phyloP scores from a whole-genome alignment of 2,888 invertebrate genomes.

The Pherbina coryleti region DNA sequence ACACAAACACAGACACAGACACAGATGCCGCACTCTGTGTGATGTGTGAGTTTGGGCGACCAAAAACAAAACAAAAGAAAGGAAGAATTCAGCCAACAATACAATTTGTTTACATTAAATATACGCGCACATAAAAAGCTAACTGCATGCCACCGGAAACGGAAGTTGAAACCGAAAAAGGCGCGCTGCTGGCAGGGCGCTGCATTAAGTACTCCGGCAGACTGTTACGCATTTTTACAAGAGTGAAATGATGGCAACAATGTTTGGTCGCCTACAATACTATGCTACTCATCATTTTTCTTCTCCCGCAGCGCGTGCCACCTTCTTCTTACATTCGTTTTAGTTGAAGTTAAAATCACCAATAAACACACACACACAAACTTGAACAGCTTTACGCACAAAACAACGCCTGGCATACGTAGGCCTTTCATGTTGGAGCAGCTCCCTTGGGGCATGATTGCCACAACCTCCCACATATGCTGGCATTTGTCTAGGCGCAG shows the following conservation, averaged over 20 bases:
- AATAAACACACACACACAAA: too few relatives aligned
- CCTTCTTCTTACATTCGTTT: not conserved
- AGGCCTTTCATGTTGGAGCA: too few relatives aligned
- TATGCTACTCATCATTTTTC: not conserved
- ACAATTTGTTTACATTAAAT: slow-evolving; percentile 6
- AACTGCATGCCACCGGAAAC: not conserved
- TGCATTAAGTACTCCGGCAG: too few relatives aligned
- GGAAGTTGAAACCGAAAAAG: not conserved
- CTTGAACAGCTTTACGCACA: too few relatives aligned
- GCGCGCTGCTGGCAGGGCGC: not conserved
- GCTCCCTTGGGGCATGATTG: not conserved
- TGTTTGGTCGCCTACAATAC: not conserved
- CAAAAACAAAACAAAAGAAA: too few relatives aligned
- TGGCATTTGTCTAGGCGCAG: not conserved
- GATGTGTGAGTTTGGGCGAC: not conserved
- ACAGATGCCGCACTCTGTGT: too few relatives aligned
- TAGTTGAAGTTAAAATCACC: too few relatives aligned
- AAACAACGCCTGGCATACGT: too few relatives aligned
- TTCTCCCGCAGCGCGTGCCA: not conserved
- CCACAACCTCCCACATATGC: not conserved
- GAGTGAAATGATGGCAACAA: not conserved
- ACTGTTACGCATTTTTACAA: not conserved
- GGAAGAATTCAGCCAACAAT: not conserved
- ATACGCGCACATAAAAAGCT: not conserved
- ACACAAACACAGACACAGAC: too few relatives aligned